phyloP scores from a whole-genome alignment of 2,113 vertebrate genomes.

The Numenius arquata region DNA sequence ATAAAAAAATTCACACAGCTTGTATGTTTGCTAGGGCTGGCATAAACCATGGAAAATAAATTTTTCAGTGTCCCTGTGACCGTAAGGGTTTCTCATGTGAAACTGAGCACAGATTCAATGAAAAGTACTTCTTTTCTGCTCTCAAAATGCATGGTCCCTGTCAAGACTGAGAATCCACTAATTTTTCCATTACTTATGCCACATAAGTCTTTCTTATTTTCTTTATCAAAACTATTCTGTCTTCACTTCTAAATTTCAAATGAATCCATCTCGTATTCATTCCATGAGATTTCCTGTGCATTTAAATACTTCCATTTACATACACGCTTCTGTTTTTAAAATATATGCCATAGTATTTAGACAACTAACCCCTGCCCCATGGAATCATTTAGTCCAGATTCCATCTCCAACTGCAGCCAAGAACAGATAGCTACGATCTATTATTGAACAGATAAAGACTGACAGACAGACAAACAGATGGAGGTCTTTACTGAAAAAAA shows the following conservation, averaged over 20 bases:
- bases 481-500: not conserved
- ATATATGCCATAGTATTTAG: not conserved
- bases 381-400: not conserved
- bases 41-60: not conserved
- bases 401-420: not conserved
- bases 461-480: not conserved
- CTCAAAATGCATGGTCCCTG: not conserved
- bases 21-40: not conserved
- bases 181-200: not conserved
- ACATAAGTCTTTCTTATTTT: not conserved
- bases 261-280: not conserved
- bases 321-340: not conserved
- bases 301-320: not conserved
- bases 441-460: not conserved
- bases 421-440: not conserved
- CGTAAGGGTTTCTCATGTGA: not conserved
- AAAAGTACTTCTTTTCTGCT: not conserved
- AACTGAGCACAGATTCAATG: not conserved
- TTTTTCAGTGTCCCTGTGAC: not conserved
- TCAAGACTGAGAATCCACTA: not conserved
- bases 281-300: not conserved
- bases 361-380: not conserved
- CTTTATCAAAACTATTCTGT: not conserved
- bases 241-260: not conserved
- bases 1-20: not conserved